Percentiles rank a stretch among this genome's conserved stretches.
Evolutionary conservation across 64 coral and sea anemone species (phyloP).

Genomic region (Trachythela sp.): DNA sequence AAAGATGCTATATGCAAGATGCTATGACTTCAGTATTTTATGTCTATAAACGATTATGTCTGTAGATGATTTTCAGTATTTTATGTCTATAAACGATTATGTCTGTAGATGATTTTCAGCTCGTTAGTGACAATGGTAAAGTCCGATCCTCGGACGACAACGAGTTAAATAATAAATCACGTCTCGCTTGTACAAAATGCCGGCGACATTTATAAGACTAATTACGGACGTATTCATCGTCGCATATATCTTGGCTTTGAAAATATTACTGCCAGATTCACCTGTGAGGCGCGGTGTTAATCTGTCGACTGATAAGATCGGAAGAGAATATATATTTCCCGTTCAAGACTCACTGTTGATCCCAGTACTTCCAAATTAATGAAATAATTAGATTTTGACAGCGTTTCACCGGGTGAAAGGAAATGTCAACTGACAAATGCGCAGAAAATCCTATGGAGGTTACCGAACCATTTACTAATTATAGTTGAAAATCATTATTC

Average conservation of each 20-base stretch:
- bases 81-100: too few species aligned
- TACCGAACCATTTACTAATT: not conserved
- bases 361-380: not conserved
- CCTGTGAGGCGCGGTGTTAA: not conserved
- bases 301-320: slow-evolving; percentile 6
- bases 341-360: slow-evolving; percentile 12
- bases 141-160: too few species aligned
- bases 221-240: not conserved
- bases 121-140: too few species aligned
- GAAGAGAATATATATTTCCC: not conserved
- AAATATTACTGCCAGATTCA: not conserved
- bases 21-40: too few species aligned
- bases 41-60: too few species aligned
- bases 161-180: not conserved
- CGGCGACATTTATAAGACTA: not conserved
- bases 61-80: not conserved
- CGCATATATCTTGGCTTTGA: not conserved
- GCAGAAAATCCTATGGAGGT: not conserved
- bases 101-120: not conserved
- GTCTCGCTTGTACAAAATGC: not conserved
- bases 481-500: not conserved
- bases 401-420: not conserved
- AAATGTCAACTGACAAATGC: not conserved
- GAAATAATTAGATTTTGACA: not conserved
- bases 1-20: too few species aligned